Base-by-base conservation (phyloP, 2,888 invertebrate species). In the Cheilosia urbana region DNA sequence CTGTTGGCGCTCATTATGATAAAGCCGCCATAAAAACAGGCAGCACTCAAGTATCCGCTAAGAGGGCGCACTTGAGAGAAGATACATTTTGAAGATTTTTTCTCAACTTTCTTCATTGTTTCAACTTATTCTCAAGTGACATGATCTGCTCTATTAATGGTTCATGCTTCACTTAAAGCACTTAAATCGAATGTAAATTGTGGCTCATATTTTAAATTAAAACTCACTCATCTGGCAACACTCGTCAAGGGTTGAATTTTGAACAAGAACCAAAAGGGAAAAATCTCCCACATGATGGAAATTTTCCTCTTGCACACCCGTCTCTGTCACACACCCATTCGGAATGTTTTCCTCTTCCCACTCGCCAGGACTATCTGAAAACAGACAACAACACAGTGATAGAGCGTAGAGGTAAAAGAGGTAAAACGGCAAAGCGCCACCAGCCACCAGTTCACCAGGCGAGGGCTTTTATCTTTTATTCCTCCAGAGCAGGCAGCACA, bases 231-330 rank as follows among this genome's bases (percentile, higher is more conserved):
- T 73, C 83, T 83, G 83, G 78, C 27, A 83, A 78, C 73, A 78
- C 83, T 57, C 37, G 15, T 27, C 15, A 53, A 66, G 60, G 71
- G 77, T 71, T 71, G 81, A 65, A 82, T 77, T 42, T 42, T 4
- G 7, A 47, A 9, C 5, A 11, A 19, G 49, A 57, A 68, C 47
- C 37, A 75, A 42, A 49, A 21, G 62, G 15, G 47, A 17, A n/a
- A 77, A 77, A 78, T 83, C 83, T 83, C 83, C 83, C 73, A 78
- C 73, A 83, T 83, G 83, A 83, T 30, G 71, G 58, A 72, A 72
- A 45, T 57, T 73, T 68, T 62, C 47, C 27, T 9, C 55, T 60
- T 66, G 53, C 30, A 47, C 5, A 15, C 40, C 57, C 58, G 58
- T 19, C 57, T 45, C 34, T 72, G 57, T 24, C 37, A 37, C 37